phyloP scores from a whole-genome alignment of 2,888 invertebrate species.

The Philhelius pedissequus region DNA sequence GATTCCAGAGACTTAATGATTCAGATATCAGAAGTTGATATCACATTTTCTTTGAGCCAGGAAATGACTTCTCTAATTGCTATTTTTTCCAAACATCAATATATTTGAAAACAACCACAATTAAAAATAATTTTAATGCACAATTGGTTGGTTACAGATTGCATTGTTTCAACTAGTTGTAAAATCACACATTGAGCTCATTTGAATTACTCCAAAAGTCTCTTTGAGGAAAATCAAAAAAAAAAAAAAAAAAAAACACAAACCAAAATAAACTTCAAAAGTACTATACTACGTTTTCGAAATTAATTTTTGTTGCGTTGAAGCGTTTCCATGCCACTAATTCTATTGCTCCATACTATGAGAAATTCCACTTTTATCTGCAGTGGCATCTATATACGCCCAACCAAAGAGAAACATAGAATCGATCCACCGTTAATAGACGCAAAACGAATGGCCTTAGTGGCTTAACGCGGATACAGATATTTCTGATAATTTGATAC shows the following conservation, averaged over 20 bases:
- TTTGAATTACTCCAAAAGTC: no score
- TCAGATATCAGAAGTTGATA: no score
- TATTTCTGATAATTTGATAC: conserved; percentile 53
- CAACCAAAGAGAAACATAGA: not conserved
- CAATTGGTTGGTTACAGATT: not conserved
- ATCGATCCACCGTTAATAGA: conserved; percentile 40
- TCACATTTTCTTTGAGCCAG: no score
- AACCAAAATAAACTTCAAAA: conserved; percentile 30
- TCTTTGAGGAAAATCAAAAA: no score
- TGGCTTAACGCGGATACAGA: conserved; percentile 34
- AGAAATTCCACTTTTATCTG: conserved; percentile 2
- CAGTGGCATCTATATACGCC: not conserved
- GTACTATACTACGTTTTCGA: conserved; percentile 26
- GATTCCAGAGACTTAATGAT: no score
- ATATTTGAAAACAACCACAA: not conserved
- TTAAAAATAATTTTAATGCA: not conserved
- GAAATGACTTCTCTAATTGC: not conserved
- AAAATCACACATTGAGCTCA: not conserved
- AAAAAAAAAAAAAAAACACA: not conserved
- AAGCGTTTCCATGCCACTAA: conserved; percentile 6
- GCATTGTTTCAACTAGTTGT: not conserved
- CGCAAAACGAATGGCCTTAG: conserved; percentile 21
- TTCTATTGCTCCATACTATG: not conserved
- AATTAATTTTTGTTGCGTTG: not conserved
- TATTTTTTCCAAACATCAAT: not conserved